Evolutionary conservation across 2,113 vertebrate species (phyloP), one percentile per base, ranked within the genome.

Genomic region (Otocyon megalotis): DNA sequence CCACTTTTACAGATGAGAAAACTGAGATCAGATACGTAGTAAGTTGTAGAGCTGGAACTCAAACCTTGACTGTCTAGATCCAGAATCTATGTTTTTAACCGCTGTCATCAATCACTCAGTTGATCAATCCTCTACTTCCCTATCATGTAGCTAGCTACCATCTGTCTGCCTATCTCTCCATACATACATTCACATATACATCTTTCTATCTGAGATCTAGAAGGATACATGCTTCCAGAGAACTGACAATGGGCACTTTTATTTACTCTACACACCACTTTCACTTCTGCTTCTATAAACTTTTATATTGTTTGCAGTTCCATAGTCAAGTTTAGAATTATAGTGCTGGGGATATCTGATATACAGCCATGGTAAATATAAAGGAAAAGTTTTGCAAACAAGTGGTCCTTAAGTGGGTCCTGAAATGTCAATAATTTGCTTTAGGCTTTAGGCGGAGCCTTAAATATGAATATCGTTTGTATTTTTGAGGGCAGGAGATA

Each of bases 361-460:
- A 54, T 17, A 32, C 13, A 87, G 67, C 54, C 86, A 54, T 50
- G 82, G 28, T 28, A n/a, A 85, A 92, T 71, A 77, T 28, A 50
- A 89, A 97, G 88, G 35, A 90, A 92, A 95, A 85, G 56, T n/a
- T 63, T 80, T 54, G 53, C 22, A 76, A 94, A 32, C 60, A 82
- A 83, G 71, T 65, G 37, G 81, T 90, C 62, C 62, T 87, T 90
- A 83, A 94, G 62, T 54, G 62, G 17, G 48, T n/a, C 76, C 28
- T 62, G 63, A 93, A 76, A 62, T 71, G 76, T 90, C 50, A 92
- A 69, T 50, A 77, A 60, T 80, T 88, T 86, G 50, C 76, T 77
- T 35, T 85, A 71, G 62, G 50, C 76, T 77, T 35, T 85, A 71
- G 62, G 15, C 35, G 5, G 48, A 60, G 62, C 14, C 48, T 63